Percentiles rank a stretch among this genome's conserved stretches.
Conservation (phyloP, 2,888 invertebrate genomes). For the Atethmia centrago region DNA sequence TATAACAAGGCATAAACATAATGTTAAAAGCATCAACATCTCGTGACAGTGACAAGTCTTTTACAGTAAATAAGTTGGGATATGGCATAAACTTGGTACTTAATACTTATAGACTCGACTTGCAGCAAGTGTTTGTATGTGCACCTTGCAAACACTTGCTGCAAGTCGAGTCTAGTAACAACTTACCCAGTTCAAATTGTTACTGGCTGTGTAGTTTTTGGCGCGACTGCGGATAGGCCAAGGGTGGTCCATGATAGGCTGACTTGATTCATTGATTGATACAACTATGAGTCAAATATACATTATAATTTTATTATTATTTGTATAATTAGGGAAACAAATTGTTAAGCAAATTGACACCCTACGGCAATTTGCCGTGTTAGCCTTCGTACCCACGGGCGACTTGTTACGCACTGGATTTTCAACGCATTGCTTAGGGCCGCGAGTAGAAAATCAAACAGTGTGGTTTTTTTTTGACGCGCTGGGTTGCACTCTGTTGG, state of each 20-base stretch:
- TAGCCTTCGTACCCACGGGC: too few species aligned
- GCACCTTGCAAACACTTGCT: too few species aligned
- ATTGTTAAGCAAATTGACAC: too few species aligned
- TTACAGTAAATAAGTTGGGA: too few species aligned
- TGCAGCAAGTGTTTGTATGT: neutral
- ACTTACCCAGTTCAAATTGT: neutral
- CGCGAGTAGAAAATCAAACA: neutral
- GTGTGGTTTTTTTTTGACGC: neutral
- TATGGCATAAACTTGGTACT: neutral
- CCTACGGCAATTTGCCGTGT: too few species aligned
- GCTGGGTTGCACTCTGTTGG: too few species aligned
- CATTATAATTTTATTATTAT: neutral
- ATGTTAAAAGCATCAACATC: too few species aligned
- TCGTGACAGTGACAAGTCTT: neutral
- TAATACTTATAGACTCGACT: neutral
- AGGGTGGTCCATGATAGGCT: neutral
- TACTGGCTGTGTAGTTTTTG: neutral
- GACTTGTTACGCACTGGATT: neutral
- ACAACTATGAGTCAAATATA: conserved; percentile 3
- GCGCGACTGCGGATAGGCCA: neutral
- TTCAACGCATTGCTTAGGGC: neutral
- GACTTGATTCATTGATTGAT: neutral
- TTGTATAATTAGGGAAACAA: neutral
- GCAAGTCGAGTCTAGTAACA: too few species aligned
- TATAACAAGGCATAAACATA: neutral